phyloP scores from a whole-genome alignment of 2,113 vertebrate genomes.

The Rhipidura dahli region DNA sequence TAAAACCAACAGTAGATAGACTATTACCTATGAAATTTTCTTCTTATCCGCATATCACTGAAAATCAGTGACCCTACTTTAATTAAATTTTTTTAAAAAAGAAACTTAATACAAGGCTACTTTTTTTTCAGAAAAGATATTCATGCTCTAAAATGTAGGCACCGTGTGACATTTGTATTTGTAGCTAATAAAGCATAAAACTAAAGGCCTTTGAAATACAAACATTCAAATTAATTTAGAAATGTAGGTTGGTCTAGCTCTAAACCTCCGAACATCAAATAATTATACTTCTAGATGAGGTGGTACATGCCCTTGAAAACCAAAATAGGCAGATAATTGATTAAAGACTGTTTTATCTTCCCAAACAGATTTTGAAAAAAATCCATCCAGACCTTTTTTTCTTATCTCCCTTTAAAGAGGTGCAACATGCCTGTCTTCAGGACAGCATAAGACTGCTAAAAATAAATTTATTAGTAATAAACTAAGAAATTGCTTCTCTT shows the following conservation, averaged over 20 bases:
- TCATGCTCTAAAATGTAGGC: neutral
- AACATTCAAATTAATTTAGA: neutral
- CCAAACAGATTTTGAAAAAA: neutral
- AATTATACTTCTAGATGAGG: neutral
- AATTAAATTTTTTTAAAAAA: neutral
- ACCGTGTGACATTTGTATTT: neutral
- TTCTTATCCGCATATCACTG: neutral
- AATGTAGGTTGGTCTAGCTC: neutral
- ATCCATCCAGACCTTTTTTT: neutral
- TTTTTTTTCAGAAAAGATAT: neutral
- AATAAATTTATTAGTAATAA: slow-evolving; percentile 32
- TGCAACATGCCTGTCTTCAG: neutral
- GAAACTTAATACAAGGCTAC: neutral
- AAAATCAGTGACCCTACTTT: neutral
- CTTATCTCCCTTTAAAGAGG: neutral
- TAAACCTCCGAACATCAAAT: neutral
- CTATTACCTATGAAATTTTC: neutral
- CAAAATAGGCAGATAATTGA: slow-evolving; percentile 6
- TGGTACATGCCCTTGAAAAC: neutral
- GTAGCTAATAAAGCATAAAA: neutral
- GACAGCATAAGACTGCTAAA: neutral
- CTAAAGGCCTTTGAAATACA: neutral
- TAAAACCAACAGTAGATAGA: neutral
- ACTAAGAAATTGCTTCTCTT: neutral
- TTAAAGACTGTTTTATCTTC: slow-evolving; percentile 29